Base-by-base conservation (phyloP, 92 coral and sea anemone genomes). In the Parazoanthus darwini region DNA sequence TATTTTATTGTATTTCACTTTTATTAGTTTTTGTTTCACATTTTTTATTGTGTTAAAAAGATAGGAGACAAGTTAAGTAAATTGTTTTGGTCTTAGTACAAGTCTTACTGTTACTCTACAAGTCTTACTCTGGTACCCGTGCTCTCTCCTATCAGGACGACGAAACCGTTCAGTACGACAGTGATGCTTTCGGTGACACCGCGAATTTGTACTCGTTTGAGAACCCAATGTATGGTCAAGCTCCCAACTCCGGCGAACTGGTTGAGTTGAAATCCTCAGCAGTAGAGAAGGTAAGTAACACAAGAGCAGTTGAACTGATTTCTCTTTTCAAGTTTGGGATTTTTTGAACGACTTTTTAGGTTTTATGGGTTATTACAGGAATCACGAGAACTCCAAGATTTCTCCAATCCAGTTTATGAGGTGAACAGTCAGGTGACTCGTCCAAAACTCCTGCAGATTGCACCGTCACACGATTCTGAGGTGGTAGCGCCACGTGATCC, bases 191-290 rank as follows among this genome's bases (percentile, higher is more conserved):
- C 82, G 36, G 67, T 29, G 82, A 79, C 8, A 39, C 82, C 43
- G 38, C 66, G 14, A 48, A 7, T n/a, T 65, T 23, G 82, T 25
- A 26, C 42, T 39, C 82, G 20, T 79, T 79, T 48, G 82, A 50
- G 82, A 79, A 79, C 67, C 82, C 82, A 26, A 79, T 79, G 82
- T 79, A 79, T 25, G 66, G n/a, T 37, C 81, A 78, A 67, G 50
- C 70, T 1, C 22, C 5, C 3, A 4, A 1, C 23, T 25, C 42
- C 20, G 82, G 82, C 0, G 67, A 29, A 11, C 1, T 42, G 23
- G 42, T 79, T n/a, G 82, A 79, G 42, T 0, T 79, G 36, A 79
- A 79, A 48, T n/a, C 66, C 5, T n/a, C 35, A 6, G 6, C 66
- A 79, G n/a, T 22, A 22, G 11, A 2, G 11, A 79, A 23, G 43